Evolutionary conservation across 2,113 vertebrate genomes (phyloP).

Genomic region (Heterocephalus glaber): DNA sequence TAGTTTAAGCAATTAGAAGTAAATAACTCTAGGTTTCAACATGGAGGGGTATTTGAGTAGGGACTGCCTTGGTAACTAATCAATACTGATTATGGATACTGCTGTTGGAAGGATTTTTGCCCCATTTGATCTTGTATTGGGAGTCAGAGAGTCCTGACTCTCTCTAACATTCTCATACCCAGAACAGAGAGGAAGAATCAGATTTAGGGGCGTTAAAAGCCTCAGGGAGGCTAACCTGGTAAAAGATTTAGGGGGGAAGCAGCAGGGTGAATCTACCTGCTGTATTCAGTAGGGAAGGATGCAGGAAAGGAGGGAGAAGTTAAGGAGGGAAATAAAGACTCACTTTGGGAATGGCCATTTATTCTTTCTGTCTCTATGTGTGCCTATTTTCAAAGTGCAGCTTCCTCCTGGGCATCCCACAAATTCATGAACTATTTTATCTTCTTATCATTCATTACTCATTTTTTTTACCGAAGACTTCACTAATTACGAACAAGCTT

Average conservation of each 20-base stretch:
- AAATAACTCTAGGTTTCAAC: background rate
- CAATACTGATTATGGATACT: background rate
- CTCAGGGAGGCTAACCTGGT: too few species aligned
- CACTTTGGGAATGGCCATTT: background rate
- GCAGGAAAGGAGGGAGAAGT: background rate
- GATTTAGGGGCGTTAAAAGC: background rate
- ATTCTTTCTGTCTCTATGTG: background rate
- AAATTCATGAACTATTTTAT: background rate
- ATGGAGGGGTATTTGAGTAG: background rate
- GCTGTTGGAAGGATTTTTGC: background rate
- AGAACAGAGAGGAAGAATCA: background rate
- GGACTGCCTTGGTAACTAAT: too few species aligned
- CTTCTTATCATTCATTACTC: background rate
- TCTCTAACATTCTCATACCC: background rate
- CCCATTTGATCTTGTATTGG: background rate
- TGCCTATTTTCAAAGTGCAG: background rate
- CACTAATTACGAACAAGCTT: background rate
- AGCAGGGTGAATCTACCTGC: background rate
- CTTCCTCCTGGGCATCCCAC: background rate
- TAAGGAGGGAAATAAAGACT: background rate
- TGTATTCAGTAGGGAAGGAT: background rate
- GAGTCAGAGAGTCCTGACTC: background rate
- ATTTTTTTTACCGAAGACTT: background rate
- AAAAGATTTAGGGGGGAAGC: background rate
- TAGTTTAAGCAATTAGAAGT: background rate